These are phyloP conservation scores for Girardinus metallicus DNA, from an alignment of 2,797 vertebrate genomes.

Conservation along the genomic window DNA sequence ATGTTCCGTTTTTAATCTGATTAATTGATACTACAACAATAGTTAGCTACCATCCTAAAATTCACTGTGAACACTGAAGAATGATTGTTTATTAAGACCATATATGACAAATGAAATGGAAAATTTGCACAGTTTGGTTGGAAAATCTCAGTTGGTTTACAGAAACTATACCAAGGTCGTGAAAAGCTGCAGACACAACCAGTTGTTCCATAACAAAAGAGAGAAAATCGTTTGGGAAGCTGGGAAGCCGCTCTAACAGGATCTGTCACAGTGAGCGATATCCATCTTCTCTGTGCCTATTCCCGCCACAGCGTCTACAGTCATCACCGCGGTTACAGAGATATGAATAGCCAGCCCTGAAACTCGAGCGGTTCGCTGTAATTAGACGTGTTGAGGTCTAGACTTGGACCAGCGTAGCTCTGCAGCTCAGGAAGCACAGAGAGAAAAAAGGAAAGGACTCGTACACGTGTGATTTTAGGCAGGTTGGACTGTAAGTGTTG, in stretches of 20 bases:
- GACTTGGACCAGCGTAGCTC: constrained; percentile 66
- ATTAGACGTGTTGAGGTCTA: constrained; percentile 58
- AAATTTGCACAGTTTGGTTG: background rate
- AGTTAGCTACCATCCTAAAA: no score
- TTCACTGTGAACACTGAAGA: no score
- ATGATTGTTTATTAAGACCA: background rate
- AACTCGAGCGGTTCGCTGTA: constrained; percentile 73
- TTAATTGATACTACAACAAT: no score
- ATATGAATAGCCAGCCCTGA: constrained; percentile 83
- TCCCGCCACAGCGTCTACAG: constrained; percentile 55
- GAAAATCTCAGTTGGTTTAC: background rate
- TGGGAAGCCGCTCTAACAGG: constrained; percentile 34
- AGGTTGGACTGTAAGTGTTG: constrained; percentile 56
- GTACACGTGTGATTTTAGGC: constrained; percentile 45
- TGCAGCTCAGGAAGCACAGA: constrained; percentile 41
- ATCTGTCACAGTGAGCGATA: constrained; percentile 18
- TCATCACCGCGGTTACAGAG: constrained; percentile 69
- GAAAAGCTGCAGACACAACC: background rate
- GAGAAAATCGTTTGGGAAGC: background rate
- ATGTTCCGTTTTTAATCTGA: no score
- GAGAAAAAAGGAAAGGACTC: constrained; percentile 58
- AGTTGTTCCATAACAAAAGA: background rate
- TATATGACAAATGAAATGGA: background rate
- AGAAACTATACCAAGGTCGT: background rate
- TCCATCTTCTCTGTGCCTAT: constrained; percentile 44